Evolutionary conservation across 2,888 invertebrate genomes (phyloP), one percentile per base, ranked within the genome.

Genomic region (Temnothorax unifasciatus): DNA sequence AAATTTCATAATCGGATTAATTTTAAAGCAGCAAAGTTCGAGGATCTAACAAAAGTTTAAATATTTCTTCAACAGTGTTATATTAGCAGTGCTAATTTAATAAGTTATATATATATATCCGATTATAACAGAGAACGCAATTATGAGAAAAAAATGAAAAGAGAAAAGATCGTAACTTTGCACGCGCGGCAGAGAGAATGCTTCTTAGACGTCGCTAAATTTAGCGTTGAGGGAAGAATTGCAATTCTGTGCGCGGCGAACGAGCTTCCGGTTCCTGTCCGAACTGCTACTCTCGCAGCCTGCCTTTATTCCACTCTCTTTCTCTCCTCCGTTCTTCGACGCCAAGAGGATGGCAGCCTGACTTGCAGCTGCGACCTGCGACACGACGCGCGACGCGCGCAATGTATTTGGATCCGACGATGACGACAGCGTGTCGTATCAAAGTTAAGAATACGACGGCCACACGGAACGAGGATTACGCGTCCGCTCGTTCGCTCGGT

Each of bases 331-430:
- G 25, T 73, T 63, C n/a, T 34, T 18, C 47, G 34, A 64, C 66
- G 76, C 90, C 91, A 85, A 86, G 84, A 50, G 91, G 91, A 92
- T 89, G 90, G 91, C 92, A 85, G 87, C 82, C 74, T 85, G 66
- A 44, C 47, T 77, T 83, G 41, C 77, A 41, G 41, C 41, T 54
- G 41, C 73, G 11, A 69, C 38, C 41, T 54, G 41, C 73, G 11
- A 69, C 38, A 38, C 54, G 29, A 71, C 18, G 38, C 69, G 21
- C 29, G 3, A 29, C 29, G 29, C 29, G 29, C 3, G 29, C 29
- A 29, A 29, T 18, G 25, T 52, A 69, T 77, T 71, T 76, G 71
- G 52, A 76, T 75, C 47, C 21, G 69, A 68, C 34, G 68, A 69
- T 76, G 73, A 77, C 73, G 41, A 77, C 38, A 52, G 59, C 59